Evolutionary conservation across 1,140 invertebrate species (phyloP), one percentile per base, ranked within the genome.

Genomic region (Zaprionus camerounensis): DNA sequence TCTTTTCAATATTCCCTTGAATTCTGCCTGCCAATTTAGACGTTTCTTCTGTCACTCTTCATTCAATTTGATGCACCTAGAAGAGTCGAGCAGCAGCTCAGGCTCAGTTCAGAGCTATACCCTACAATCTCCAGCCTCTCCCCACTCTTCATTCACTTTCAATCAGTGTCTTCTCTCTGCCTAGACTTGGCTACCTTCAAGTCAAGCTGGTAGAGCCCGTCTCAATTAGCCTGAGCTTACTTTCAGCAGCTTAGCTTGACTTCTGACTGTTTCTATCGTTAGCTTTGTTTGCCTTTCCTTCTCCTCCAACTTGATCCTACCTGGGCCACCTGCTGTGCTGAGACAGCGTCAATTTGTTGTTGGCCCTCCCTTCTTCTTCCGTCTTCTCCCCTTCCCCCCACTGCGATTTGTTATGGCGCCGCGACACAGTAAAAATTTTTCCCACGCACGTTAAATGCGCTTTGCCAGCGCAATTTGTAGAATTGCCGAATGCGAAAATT

Each of bases 401-500:
- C 26, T 55, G 20, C 15, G 56, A 28, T 61, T 34, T 55, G 57
- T 55, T 41, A 84, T 85, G 82, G 82, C 82, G 82, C 82, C 82
- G 82, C n/a, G 31, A 62, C 58, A 66, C 67, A 65, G 66, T 49
- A 71, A 81, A 88, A 83, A 62, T 75, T 84, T 85, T 87, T 87
- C 83, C 83, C 83, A 87, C 83, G 83, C 83, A 87, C 74, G 65
- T 69, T 71, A 46, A 85, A 81, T 53, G 58, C 44, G 84, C 83
- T 86, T 66, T 51, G 44, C 26, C 53, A 71, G 67, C 77, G 49
- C 41, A n/a, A 46, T n/a, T 46, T 41, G 77, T 67, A 26, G 31
- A 34, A 71, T 71, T 76, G 66, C 61, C 61, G 38, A 73, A 31
- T 64, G 77, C 70, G 68, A 88, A 87, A 88, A 87, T 87, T 87